phyloP scores from a whole-genome alignment of 64 coral and sea anemone genomes.

The Anthopleura sola region DNA sequence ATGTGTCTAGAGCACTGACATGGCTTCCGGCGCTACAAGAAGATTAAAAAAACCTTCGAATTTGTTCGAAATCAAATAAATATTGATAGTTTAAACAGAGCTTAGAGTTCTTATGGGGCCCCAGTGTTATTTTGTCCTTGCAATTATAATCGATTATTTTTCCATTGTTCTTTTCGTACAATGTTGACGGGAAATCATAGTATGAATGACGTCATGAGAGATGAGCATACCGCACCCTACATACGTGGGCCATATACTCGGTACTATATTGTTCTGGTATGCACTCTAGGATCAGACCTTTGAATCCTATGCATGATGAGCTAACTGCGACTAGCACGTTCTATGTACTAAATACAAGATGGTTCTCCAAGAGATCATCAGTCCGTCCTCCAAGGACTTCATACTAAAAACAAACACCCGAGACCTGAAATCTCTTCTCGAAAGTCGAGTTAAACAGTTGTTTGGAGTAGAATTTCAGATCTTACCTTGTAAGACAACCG shows the following conservation, averaged over 20 bases:
- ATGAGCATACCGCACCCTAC: not conserved
- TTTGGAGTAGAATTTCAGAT: slow-evolving; percentile 46
- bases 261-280: slow-evolving; percentile 11
- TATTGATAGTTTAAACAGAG: not conserved
- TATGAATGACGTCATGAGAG: slow-evolving; percentile 11
- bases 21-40: slow-evolving; percentile 13
- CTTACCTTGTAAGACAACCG: not conserved
- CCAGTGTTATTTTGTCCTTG: not conserved
- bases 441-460: slow-evolving; percentile 46
- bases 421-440: slow-evolving; percentile 16
- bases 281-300: not conserved
- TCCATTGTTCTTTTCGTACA: slow-evolving; percentile 18
- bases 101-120: not conserved
- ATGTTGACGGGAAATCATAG: slow-evolving; percentile 16
- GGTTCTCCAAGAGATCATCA: slow-evolving; percentile 1
- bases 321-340: not conserved
- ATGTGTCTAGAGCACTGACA: not conserved
- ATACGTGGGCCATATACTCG: not conserved
- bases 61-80: slow-evolving; percentile 9
- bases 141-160: not conserved
- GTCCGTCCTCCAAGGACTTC: not conserved
- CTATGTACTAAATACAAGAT: slow-evolving; percentile 5
- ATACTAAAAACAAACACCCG: not conserved
- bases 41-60: not conserved
- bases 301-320: not conserved